Evolutionary conservation across 2,113 vertebrate species (phyloP).

Genomic region (Phylloscopus trochilus): DNA sequence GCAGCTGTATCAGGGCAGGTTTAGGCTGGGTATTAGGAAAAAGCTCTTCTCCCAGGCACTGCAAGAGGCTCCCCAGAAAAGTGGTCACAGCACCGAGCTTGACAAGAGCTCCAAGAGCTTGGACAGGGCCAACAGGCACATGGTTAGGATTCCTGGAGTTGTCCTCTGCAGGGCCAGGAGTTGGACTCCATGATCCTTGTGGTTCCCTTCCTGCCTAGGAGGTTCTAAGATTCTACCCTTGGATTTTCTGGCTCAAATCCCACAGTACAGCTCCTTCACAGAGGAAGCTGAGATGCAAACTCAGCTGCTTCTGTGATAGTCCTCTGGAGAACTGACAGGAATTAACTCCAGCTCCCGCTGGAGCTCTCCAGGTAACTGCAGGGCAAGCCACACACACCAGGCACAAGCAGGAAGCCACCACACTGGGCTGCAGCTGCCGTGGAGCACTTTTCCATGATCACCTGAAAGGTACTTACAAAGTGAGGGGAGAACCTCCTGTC

Average conservation of each 20-base stretch:
- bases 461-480: slow-evolving; percentile 78
- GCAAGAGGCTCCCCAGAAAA: neutral
- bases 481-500: slow-evolving; percentile 95
- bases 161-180: neutral
- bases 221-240: neutral
- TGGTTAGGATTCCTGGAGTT: neutral
- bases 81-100: neutral
- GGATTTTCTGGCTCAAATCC: neutral
- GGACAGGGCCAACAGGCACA: neutral
- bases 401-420: neutral
- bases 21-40: neutral
- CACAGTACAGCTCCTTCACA: neutral
- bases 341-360: neutral
- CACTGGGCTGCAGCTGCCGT: neutral
- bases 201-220: neutral
- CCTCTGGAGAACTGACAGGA: neutral
- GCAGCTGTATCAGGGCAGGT: neutral
- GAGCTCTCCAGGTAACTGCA: neutral
- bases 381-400: neutral
- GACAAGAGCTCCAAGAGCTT: neutral
- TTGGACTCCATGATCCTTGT: neutral
- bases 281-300: neutral
- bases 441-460: neutral
- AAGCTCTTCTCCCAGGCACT: neutral
- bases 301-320: no score